Evolutionary conservation across 1,140 invertebrate species (phyloP).

Genomic region (Drosophila pseudoobscura): DNA sequence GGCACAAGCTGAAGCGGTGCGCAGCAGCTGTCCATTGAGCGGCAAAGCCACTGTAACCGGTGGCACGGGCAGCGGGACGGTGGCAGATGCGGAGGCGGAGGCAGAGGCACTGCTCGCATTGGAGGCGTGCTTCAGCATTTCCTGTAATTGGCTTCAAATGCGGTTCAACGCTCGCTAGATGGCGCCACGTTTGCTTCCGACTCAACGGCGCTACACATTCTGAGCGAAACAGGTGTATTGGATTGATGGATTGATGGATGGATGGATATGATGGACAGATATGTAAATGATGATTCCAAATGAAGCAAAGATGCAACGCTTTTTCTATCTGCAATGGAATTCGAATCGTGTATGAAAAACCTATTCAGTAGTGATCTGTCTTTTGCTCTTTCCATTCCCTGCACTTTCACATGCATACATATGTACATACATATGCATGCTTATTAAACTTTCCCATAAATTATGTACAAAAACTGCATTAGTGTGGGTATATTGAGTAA

Average conservation of each 20-base stretch:
- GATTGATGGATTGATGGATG: not conserved
- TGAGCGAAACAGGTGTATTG: constrained; percentile 9
- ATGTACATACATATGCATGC: not conserved
- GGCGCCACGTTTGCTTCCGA: not conserved
- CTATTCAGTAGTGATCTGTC: not conserved
- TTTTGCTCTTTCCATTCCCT: not conserved
- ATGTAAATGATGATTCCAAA: not conserved
- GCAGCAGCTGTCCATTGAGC: constrained; percentile 45
- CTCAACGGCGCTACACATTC: constrained; percentile 22
- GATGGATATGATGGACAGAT: not conserved
- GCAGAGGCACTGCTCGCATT: constrained; percentile 64
- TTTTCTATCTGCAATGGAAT: constrained; percentile 12
- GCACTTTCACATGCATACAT: constrained; percentile 9
- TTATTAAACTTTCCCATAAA: constrained; percentile 43
- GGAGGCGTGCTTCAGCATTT: constrained; percentile 75
- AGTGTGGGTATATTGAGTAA: constrained; percentile 34
- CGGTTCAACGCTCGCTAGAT: not conserved
- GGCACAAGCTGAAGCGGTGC: constrained; percentile 34
- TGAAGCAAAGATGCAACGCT: not conserved
- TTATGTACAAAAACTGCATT: constrained; percentile 13
- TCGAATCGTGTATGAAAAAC: not conserved
- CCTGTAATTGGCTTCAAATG: constrained; percentile 32
- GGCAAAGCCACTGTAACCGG: constrained; percentile 1
- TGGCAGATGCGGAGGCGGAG: constrained; percentile 16
- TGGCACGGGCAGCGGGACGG: constrained; percentile 5